These are phyloP conservation scores for Sipha flava DNA, from an alignment of 1,140 invertebrate genomes.

Conservation along the genomic window DNA sequence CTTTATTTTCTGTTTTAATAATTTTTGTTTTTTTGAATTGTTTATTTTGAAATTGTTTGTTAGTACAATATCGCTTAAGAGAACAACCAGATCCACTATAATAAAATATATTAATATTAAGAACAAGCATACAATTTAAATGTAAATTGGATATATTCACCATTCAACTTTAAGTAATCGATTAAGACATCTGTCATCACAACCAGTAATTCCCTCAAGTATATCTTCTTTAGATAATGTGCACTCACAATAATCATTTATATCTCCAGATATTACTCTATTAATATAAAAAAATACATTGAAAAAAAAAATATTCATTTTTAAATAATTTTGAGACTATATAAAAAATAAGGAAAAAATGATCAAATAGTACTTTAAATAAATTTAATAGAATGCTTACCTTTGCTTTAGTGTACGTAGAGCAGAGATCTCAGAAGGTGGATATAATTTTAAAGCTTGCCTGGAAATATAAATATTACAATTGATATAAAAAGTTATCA, in stretches of 20 bases:
- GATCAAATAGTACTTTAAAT: no score
- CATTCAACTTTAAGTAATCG: conserved; percentile 96
- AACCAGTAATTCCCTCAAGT: conserved; percentile 70
- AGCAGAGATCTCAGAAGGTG: background rate
- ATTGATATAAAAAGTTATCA: background rate
- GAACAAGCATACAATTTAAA: no score
- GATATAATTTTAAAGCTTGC: background rate
- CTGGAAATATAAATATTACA: background rate
- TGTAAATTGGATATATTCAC: no score
- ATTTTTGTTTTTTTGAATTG: conserved; percentile 77
- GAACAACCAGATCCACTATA: conserved; percentile 79
- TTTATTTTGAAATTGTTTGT: conserved; percentile 84
- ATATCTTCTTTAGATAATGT: conserved; percentile 82
- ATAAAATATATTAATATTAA: conserved; percentile 38
- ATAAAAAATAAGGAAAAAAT: no score
- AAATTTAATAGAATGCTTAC: background rate
- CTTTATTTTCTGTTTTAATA: conserved; percentile 89
- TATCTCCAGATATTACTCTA: conserved; percentile 19
- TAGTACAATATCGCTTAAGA: conserved; percentile 80
- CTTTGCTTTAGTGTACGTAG: conserved; percentile 18
- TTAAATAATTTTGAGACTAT: no score
- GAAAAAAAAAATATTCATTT: background rate
- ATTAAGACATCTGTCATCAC: conserved; percentile 94
- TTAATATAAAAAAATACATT: background rate
- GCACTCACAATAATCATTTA: conserved; percentile 72